Percentiles rank a stretch among this genome's conserved stretches.
Conservation (phyloP, 2,888 invertebrate genomes). For the Hylaea fasciaria region DNA sequence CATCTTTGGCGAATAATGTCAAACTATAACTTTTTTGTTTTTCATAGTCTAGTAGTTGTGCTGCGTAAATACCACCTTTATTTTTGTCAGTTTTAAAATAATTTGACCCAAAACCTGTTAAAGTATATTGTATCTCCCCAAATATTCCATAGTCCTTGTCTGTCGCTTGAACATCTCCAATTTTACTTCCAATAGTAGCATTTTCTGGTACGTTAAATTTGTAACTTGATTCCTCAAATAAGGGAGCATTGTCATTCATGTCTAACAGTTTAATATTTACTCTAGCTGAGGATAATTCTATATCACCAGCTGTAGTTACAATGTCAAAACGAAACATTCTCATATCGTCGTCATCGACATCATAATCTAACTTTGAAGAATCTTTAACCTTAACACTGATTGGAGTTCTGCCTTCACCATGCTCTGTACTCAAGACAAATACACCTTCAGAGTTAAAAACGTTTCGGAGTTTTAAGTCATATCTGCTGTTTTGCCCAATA, state of each 20-base stretch:
- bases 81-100: constrained; percentile 88
- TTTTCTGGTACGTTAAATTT: constrained; percentile 88
- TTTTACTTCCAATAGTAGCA: constrained; percentile 84
- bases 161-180: constrained; percentile 87
- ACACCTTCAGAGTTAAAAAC: constrained; percentile 84
- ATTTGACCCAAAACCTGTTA: constrained; percentile 92
- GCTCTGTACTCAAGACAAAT: constrained; percentile 87
- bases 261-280: constrained; percentile 88
- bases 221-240: constrained; percentile 87
- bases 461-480: constrained; percentile 86
- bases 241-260: constrained; percentile 92
- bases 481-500: constrained; percentile 89
- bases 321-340: constrained; percentile 88
- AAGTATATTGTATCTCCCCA: constrained; percentile 88
- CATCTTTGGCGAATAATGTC: constrained; percentile 92
- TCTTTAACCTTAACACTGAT: constrained; percentile 89
- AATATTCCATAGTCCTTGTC: constrained; percentile 90
- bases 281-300: constrained; percentile 85
- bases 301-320: constrained; percentile 83
- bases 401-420: constrained; percentile 89
- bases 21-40: constrained; percentile 91
- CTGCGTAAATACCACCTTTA: constrained; percentile 88
- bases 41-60: constrained; percentile 90
- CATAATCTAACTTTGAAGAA: constrained; percentile 88
- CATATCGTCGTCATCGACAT: constrained; percentile 85